A percentile compares a stretch with the other conserved stretches of the same genome.
Evolutionary conservation across 2,888 invertebrate genomes (phyloP).

Genomic region (Lamellibrachia columna): DNA sequence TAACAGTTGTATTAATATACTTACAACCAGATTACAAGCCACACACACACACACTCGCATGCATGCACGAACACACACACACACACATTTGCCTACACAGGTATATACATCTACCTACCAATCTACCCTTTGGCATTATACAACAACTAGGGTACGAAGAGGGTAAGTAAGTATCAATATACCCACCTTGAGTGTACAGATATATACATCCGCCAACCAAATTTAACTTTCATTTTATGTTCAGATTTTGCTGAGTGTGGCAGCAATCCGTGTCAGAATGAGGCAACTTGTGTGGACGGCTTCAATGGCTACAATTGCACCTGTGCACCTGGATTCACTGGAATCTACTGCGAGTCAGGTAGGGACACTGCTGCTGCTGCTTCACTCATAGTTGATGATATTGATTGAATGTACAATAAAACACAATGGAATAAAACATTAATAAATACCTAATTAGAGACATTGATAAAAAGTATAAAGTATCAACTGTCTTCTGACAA

Average conservation of each 20-base stretch:
- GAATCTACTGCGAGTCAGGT: background rate
- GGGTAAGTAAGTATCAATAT: too few species aligned
- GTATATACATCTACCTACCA: too few species aligned
- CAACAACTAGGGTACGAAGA: too few species aligned
- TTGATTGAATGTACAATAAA: background rate
- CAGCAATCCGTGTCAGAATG: background rate
- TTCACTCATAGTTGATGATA: background rate
- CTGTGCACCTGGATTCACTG: background rate
- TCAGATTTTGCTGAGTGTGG: slow-evolving; percentile 6
- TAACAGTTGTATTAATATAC: too few species aligned
- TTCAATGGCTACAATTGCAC: background rate
- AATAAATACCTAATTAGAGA: too few species aligned
- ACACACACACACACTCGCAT: background rate
- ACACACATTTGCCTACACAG: too few species aligned
- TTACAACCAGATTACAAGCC: too few species aligned
- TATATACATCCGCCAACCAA: too few species aligned
- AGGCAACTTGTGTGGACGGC: background rate
- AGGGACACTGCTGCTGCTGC: background rate
- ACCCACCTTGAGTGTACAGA: too few species aligned
- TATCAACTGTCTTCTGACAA: background rate
- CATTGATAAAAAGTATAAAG: background rate
- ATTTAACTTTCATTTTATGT: background rate
- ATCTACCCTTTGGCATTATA: too few species aligned
- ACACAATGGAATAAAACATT: too few species aligned
- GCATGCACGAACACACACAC: background rate